phyloP scores from a whole-genome alignment of 2,113 vertebrate genomes.

The cat (Felis catus) region DNA sequence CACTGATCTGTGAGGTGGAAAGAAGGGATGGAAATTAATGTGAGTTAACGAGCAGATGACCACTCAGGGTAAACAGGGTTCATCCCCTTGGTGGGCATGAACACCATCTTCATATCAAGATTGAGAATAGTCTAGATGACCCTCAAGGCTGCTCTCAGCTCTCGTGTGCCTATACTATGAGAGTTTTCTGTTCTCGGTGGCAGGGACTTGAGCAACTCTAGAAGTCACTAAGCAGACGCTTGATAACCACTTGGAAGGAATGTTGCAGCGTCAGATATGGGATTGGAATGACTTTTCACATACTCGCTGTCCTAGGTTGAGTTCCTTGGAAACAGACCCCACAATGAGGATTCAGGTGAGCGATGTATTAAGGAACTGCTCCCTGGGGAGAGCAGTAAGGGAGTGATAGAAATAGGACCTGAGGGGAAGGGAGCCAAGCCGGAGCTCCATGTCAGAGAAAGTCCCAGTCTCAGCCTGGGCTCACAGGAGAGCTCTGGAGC shows the following conservation, averaged over 20 bases:
- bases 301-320: background rate
- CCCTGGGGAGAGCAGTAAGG: background rate
- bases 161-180: background rate
- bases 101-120: background rate
- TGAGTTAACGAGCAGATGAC: background rate
- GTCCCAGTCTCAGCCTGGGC: background rate
- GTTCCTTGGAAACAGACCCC: background rate
- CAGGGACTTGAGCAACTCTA: background rate
- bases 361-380: background rate
- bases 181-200: background rate
- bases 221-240: background rate
- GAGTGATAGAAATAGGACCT: background rate
- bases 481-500: background rate
- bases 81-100: background rate
- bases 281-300: slow-evolving; percentile 10
- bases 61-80: background rate
- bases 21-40: background rate
- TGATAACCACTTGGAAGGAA: background rate
- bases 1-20: background rate
- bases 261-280: background rate
- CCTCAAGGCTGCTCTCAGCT: background rate
- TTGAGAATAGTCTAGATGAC: background rate
- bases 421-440: background rate
- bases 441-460: background rate
- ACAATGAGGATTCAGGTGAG: background rate